Evolutionary conservation across 2,113 vertebrate genomes (phyloP), one percentile per base, ranked within the genome.

Genomic region (Pachycephala philippinensis): DNA sequence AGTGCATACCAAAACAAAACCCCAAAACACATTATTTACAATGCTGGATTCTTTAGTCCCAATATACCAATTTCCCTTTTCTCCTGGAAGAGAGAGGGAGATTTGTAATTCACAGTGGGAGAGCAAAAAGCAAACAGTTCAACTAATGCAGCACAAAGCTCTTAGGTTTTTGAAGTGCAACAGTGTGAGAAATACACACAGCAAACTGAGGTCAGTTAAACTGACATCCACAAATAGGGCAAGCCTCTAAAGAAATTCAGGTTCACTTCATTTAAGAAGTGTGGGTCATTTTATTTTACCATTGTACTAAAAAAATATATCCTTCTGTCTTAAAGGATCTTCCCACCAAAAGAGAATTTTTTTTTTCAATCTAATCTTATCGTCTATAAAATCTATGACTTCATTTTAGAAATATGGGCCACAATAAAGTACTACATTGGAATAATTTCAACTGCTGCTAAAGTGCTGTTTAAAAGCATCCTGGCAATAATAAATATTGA

Each of bases 401-500:
- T 96, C 52, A 86, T 68, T 85, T 77, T 86, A 70, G 72, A 91
- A 80, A 59, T 96, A 65, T 19, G 76, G 79, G 23, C 68, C 71
- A 45, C 61, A 53, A 21, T 91, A 72, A 78, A 92, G 79, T n/a
- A 44, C 49, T 86, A 47, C 31, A 61, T 11, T 93, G 83, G 90
- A 96, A 82, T 92, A 84, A 69, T 75, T 96, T 97, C 94, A 93
- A 4, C 49, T 78, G 60, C 80, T 84, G 60, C 69, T 91, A 42
- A 94, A 94, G 89, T 83, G 80, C 84, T 89, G 39, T 92, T 95
- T 94, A 91, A 95, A 95, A 83, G 84, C 78, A 93, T 85, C 60
- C 60, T 42, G 68, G 69, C 80, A 78, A 59, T 75, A 91, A 65
- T 70, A 84, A 89, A 92, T 79, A 86, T 33, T 65, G 77, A 91